Base-by-base conservation (phyloP, 2,797 vertebrate genomes). In the Forpus xanthops region DNA sequence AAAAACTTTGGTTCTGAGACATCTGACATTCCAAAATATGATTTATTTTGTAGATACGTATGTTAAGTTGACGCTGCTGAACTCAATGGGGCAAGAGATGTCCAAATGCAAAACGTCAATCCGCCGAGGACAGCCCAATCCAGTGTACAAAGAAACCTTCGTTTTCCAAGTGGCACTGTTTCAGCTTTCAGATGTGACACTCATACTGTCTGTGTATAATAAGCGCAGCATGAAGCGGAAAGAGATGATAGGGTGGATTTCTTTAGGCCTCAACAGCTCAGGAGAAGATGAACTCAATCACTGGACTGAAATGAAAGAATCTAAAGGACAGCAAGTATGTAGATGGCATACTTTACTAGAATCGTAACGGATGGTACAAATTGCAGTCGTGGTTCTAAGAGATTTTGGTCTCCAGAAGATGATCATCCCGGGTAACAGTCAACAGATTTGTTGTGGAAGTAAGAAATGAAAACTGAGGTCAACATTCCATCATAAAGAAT, bases 21-120 rank as follows among this genome's bases (percentile, higher is more conserved):
- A 17, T 3, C 87, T 96, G 87, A 95, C 44, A 2, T 94, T 88
- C 79, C 81, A 74, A 85, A 79, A 80, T 93, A 37, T 95, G 86
- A 23, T 97, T 96, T 89, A 23, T 92, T 91, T 98, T 97, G 78
- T 96, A 99, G 99, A 99, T 97, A 99, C 99, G 0, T 99, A 99
- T 47, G 99, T 99, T 82, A 99, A 99, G 97, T 97, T 99, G 98
- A 99, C 99, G 18, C 96, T 99, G 41, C 98, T 99, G 97, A 99
- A 99, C 98, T 99, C 99, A 74, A 99, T 99, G 99, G 99, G 99
- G 92, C 99, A 99, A 91, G 99, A 99, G 98, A 99, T 99, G 99
- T 99, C 99, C 97, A 99, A 99, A 96, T 99, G 99, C 97, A 99
- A 99, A 97, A 99, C 99, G 12, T 99, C 99, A 53, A 98, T 99